phyloP scores from a whole-genome alignment of 1,140 invertebrate species.

The Diorhabda elongata region DNA sequence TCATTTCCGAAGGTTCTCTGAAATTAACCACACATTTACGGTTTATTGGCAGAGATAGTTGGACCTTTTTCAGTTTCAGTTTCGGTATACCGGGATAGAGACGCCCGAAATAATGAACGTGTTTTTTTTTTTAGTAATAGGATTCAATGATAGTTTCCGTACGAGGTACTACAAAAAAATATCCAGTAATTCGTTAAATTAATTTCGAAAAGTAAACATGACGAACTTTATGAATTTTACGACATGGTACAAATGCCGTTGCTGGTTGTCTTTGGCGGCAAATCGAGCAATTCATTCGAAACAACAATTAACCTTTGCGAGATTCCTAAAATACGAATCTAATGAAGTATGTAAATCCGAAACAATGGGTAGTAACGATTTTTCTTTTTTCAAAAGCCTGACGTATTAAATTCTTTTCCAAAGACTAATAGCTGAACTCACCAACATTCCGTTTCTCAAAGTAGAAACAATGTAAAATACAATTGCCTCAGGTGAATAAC shows the following conservation, averaged over 20 bases:
- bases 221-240: background rate
- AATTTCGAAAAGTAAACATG: background rate
- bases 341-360: constrained; percentile 21
- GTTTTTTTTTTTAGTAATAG: background rate
- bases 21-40: background rate
- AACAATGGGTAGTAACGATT: constrained; percentile 21
- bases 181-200: background rate
- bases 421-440: constrained; percentile 4
- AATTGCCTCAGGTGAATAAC: too few species aligned
- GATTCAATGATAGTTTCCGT: background rate
- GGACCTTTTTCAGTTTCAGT: too few species aligned
- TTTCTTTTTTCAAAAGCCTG: background rate
- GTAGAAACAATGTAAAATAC: background rate
- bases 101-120: background rate
- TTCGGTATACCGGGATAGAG: too few species aligned
- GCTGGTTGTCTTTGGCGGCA: background rate
- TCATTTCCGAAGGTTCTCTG: background rate
- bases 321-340: constrained; percentile 15
- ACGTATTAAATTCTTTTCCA: constrained; percentile 9
- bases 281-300: constrained; percentile 2
- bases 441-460: constrained; percentile 10
- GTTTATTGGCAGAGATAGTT: background rate
- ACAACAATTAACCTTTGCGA: constrained; percentile 16
- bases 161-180: background rate
- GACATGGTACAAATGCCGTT: constrained; percentile 1